Evolutionary conservation across 2,888 invertebrate genomes (phyloP), one percentile per base, ranked within the genome.

Genomic region (Caradrina kadenii): DNA sequence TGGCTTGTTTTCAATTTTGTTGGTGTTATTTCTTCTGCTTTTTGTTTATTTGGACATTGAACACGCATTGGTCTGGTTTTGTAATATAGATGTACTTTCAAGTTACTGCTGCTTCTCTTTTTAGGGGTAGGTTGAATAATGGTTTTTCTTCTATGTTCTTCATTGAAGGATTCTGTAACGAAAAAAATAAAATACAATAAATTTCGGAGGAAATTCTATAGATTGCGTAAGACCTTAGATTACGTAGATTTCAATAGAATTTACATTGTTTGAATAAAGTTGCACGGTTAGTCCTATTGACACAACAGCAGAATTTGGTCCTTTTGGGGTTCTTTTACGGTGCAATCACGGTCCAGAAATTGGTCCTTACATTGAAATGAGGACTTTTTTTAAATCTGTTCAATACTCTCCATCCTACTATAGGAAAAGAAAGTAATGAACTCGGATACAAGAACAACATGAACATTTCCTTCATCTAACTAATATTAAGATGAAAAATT

Each of bases 1-100:
- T 94, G 93, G 93, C 91, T 91, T 94, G 94, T 95, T 95, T 95
- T 95, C 95, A 95, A 95, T 95, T 95, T 93, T 93, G 93, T 92
- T 92, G 88, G 86, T 87, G 86, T 89, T 91, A 88, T 91, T 91
- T 88, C 84, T 87, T 86, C 87, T 84, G 76, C 17, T 87, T 86
- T 86, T 86, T 82, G 84, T 70, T 78, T 80, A 82, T 81, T 73
- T 79, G 67, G 69, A 66, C 50, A 75, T 70, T 65, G 59, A 55
- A 63, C 59, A 73, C 26, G 54, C 48, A 64, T 65, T 31, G 61
- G 53, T 55, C 50, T 63, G n/a, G 59, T 70, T 81, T 54, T 4
- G 53, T 64, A 60, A 56, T 74, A 49, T 22, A 69, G 61, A 55
- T 60, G 67, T 67, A 72, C 31, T 64, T 60, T 22, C 26, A 11